Base-by-base conservation (phyloP, 2,113 vertebrate genomes). In the Tyto alba region DNA sequence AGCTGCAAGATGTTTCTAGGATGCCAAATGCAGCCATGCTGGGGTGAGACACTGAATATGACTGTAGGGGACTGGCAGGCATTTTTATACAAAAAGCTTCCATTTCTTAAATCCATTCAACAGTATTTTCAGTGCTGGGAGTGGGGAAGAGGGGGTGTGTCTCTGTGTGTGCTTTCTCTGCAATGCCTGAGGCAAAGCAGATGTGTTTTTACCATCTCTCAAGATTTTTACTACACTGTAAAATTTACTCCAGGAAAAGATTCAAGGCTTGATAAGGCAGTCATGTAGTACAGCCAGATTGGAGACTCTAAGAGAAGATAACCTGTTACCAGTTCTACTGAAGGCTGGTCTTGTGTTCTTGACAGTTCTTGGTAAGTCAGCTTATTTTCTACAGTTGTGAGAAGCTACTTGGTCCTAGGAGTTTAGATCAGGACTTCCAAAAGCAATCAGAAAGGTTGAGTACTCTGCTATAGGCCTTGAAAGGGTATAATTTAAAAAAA, bases 61-160 rank as follows among this genome's bases (percentile, higher is more conserved):
- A 71, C 30, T 85, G 40, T 38, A 48, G 34, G n/a, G 50, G 25
- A 69, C 67, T 62, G 18, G 30, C 36, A 75, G 56, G 30, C 30
- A 52, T 67, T 79, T 84, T 62, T 62, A 41, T 41, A 56, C 29
- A 32, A 43, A 55, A 86, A 64, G 5, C 11, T 81, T 77, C 56
- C 20, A 16, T 30, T 86, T 80, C 43, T 47, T 66, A 83, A 60
- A 41, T 48, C 43, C 29, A 76, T 63, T 53, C 43, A 73, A 19
- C 34, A 30, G 34, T 56, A 60, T 56, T 88, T 52, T 32, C 36
- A 72, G 52, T 45, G 13, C 55, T 45, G 76, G 63, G 36, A 5
- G 38, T 0, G 0, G 19, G 34, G 5, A 43, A 13, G 8, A 16
- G 17, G 17, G 8, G 18, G 3, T 12, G 41, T 20, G 13, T 75